Evolutionary conservation across 2,113 vertebrate species (phyloP).

Genomic region (Peucedramus taeniatus): DNA sequence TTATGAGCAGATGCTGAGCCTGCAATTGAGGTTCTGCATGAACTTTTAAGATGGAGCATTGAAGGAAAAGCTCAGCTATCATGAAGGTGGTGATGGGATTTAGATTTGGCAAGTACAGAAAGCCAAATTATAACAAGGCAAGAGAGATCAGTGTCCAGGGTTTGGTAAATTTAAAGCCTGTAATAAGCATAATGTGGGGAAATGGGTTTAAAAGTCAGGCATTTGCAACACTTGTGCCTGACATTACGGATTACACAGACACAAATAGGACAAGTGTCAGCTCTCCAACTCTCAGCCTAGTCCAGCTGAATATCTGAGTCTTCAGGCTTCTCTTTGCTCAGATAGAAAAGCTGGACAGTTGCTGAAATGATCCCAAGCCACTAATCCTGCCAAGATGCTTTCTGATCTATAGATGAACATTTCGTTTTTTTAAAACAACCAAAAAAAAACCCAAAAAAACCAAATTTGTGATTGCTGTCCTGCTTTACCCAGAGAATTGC

Average conservation of each 20-base stretch:
- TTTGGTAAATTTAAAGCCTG: background rate
- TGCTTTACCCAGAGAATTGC: background rate
- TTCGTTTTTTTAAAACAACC: background rate
- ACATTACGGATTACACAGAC: background rate
- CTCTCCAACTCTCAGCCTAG: background rate
- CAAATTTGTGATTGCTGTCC: background rate
- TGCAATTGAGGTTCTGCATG: background rate
- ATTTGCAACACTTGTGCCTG: background rate
- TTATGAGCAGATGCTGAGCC: background rate
- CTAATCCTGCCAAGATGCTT: background rate
- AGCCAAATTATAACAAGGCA: background rate
- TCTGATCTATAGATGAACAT: background rate
- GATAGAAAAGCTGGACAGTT: background rate
- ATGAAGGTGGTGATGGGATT: background rate
- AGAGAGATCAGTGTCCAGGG: background rate
- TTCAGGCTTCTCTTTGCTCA: background rate
- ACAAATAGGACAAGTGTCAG: background rate
- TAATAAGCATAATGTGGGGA: background rate
- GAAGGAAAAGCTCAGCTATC: background rate
- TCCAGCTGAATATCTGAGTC: background rate
- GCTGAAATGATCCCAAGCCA: background rate
- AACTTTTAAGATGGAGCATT: background rate
- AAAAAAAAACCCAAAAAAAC: rapidly evolving
- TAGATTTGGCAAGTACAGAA: background rate
- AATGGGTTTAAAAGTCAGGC: background rate